phyloP scores from a whole-genome alignment of 2,888 invertebrate species.

The Ochropacha duplaris region DNA sequence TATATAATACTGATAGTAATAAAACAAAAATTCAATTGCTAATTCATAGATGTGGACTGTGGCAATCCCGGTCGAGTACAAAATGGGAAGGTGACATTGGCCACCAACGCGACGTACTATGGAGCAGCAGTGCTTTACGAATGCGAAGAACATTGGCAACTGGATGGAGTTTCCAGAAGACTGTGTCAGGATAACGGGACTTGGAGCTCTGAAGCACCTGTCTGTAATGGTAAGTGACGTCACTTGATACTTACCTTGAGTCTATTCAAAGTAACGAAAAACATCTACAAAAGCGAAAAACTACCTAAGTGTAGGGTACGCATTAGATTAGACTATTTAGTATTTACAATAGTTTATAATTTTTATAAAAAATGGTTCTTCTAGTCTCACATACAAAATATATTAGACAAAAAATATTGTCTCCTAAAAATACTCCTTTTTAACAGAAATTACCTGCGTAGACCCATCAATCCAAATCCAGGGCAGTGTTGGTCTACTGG shows the following conservation, averaged over 20 bases:
- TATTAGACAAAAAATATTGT: no score
- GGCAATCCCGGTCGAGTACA: constrained; percentile 88
- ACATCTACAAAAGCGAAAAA: no score
- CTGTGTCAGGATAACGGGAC: constrained; percentile 94
- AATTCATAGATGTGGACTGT: constrained; percentile 90
- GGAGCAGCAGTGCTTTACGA: constrained; percentile 93
- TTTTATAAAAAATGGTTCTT: no score
- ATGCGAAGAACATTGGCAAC: constrained; percentile 90
- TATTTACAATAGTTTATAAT: no score
- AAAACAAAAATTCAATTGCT: no score
- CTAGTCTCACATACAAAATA: no score
- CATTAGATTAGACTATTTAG: no score
- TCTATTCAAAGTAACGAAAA: no score
- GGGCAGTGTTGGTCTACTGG: constrained; percentile 80
- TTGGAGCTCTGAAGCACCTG: constrained; percentile 93
- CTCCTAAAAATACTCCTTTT: constrained; percentile 23
- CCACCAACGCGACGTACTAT: constrained; percentile 94
- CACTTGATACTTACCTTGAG: no score
- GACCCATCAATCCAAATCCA: constrained; percentile 84
- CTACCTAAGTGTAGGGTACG: no score
- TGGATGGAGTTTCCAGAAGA: constrained; percentile 92
- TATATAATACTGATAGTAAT: no score
- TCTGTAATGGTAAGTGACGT: constrained; percentile 88
- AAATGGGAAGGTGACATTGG: constrained; percentile 90
- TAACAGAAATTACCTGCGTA: constrained; percentile 89